A percentile compares a stretch with the other conserved stretches of the same genome.
Conservation (phyloP, 2,888 invertebrate species). For the Nomada hirtipes region DNA sequence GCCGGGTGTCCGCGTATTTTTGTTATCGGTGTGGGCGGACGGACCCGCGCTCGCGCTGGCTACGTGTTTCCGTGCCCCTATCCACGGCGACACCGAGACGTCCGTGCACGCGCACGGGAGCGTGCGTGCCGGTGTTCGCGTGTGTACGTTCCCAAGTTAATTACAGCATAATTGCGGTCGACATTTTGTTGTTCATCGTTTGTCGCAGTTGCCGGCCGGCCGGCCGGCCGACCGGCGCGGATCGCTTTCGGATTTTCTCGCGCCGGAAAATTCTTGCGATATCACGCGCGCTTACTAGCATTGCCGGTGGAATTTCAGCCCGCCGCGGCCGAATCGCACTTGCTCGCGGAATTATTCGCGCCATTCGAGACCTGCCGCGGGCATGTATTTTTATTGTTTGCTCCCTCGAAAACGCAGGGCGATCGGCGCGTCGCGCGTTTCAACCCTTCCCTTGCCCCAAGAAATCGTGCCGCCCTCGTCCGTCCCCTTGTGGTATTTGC, state of each 20-base stretch:
- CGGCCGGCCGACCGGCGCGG: conserved; percentile 59
- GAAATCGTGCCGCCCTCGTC: neutral
- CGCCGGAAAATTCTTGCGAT: conserved; percentile 69
- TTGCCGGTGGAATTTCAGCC: conserved; percentile 46
- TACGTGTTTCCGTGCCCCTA: neutral
- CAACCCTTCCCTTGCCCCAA: neutral
- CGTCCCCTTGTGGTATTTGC: conserved; percentile 1
- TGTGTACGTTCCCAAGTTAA: conserved; percentile 80
- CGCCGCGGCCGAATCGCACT: conserved; percentile 30
- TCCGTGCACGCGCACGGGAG: conserved; percentile 18
- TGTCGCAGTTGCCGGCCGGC: conserved; percentile 69
- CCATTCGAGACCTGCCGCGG: conserved; percentile 34
- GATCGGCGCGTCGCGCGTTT: too few species aligned
- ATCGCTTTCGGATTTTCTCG: conserved; percentile 66
- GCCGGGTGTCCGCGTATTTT: conserved; percentile 29
- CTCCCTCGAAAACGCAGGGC: neutral
- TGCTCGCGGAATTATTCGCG: conserved; percentile 52
- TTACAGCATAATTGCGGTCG: conserved; percentile 84
- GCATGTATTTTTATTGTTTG: neutral
- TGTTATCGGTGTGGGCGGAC: conserved; percentile 25
- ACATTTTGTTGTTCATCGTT: conserved; percentile 82
- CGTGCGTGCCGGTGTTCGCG: neutral
- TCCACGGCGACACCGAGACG: conserved; percentile 5
- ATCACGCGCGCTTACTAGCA: conserved; percentile 63
- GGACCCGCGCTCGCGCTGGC: neutral